Conservation (phyloP, 1,140 invertebrate genomes). For the Drosophila tristis region DNA sequence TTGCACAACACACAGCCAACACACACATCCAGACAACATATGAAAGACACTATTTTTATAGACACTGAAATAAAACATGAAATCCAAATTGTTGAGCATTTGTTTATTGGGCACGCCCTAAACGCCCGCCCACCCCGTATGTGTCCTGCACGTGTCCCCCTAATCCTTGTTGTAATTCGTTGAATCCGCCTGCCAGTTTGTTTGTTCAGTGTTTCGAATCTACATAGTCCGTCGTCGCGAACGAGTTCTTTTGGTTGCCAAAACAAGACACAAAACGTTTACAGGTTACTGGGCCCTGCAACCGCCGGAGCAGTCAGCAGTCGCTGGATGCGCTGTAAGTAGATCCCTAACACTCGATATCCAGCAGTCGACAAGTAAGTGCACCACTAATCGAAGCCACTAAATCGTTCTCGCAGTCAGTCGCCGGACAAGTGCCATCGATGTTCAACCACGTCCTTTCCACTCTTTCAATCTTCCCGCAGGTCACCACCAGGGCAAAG, state of each 20-base stretch:
- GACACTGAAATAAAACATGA: slow-evolving; percentile 51
- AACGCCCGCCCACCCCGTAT: slow-evolving; percentile 1
- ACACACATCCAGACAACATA: slow-evolving; percentile 1
- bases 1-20: slow-evolving; percentile 7
- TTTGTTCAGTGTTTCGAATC: slow-evolving; percentile 32
- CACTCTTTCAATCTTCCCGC: slow-evolving; percentile 29
- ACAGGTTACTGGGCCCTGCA: slow-evolving; percentile 39
- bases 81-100: slow-evolving; percentile 16
- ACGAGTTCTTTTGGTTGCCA: slow-evolving; percentile 75
- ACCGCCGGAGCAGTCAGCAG: slow-evolving; percentile 4
- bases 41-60: slow-evolving; percentile 42
- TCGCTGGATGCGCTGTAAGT: slow-evolving; percentile 30
- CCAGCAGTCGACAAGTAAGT: slow-evolving; percentile 45
- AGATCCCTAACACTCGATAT: background rate
- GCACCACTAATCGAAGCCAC: slow-evolving; percentile 5
- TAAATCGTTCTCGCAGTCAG: background rate
- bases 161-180: slow-evolving; percentile 41
- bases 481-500: slow-evolving; percentile 51
- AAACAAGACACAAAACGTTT: slow-evolving; percentile 60
- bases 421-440: too few relatives aligned
- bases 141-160: slow-evolving; percentile 55
- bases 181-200: slow-evolving; percentile 44
- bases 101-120: background rate
- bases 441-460: background rate
- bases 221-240: slow-evolving; percentile 10